These are phyloP conservation scores for Platyscapa corneri DNA, from an alignment of 1,140 invertebrate genomes.

Conservation along the genomic window DNA sequence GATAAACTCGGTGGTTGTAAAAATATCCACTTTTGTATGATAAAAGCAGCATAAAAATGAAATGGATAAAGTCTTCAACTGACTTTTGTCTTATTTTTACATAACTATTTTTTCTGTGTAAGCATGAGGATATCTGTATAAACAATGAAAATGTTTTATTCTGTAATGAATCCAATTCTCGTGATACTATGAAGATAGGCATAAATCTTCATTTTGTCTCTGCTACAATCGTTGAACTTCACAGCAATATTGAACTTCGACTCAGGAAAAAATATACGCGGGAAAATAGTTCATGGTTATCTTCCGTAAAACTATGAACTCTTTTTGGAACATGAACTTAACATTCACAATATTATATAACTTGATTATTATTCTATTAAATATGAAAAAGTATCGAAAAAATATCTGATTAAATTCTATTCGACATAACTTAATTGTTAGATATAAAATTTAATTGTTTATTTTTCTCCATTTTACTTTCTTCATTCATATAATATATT, in stretches of 20 bases:
- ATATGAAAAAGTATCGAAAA: too few relatives aligned
- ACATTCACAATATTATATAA: too few relatives aligned
- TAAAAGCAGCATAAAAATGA: neutral
- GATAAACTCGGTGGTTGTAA: neutral
- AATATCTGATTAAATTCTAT: too few relatives aligned
- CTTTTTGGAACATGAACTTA: too few relatives aligned
- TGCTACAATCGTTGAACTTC: neutral
- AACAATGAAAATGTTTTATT: constrained; percentile 43
- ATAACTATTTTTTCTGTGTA: neutral
- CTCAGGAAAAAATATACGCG: neutral
- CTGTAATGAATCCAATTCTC: neutral
- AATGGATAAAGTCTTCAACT: too few relatives aligned
- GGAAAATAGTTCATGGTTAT: too few relatives aligned
- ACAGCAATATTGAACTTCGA: constrained; percentile 8
- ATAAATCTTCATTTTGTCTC: neutral
- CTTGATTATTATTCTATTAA: too few relatives aligned
- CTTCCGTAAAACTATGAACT: too few relatives aligned
- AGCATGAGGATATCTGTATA: neutral
- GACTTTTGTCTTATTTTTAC: constrained; percentile 6
- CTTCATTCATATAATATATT: too few relatives aligned
- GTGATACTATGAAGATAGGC: constrained; percentile 8
- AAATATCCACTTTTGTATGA: neutral
- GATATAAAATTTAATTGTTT: too few relatives aligned
- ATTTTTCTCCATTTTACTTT: too few relatives aligned
- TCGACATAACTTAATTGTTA: too few relatives aligned